Percentiles rank a stretch among this genome's conserved stretches.
phyloP scores from a whole-genome alignment of 2,888 invertebrate species.

The Chrysina gloriosa region DNA sequence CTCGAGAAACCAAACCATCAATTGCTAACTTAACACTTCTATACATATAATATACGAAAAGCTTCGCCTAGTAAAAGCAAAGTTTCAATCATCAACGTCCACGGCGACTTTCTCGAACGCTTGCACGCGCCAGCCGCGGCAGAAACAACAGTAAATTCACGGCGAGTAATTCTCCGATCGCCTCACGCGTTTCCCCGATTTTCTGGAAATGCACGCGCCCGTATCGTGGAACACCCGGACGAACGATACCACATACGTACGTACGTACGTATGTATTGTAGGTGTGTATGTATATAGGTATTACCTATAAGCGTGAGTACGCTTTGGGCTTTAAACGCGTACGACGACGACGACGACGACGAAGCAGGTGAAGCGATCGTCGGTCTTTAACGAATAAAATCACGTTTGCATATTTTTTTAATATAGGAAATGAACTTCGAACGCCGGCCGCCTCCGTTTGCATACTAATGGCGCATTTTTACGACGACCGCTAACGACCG shows the following conservation, averaged over 20 bases:
- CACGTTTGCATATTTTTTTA: constrained; percentile 28
- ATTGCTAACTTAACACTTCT: too few relatives aligned
- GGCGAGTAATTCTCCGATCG: too few relatives aligned
- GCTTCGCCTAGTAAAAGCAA: too few relatives aligned
- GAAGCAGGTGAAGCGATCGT: neutral
- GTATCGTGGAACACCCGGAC: neutral
- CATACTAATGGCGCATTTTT: constrained; percentile 14
- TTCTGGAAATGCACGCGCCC: constrained; percentile 16
- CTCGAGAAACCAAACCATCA: too few relatives aligned
- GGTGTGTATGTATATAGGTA: neutral
- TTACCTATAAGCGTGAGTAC: too few relatives aligned
- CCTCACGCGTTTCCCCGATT: constrained; percentile 16
- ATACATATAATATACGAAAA: too few relatives aligned
- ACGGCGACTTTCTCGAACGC: too few relatives aligned
- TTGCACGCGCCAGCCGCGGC: too few relatives aligned
- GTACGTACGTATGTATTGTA: too few relatives aligned
- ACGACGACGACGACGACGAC: too few relatives aligned
- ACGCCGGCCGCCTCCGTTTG: neutral
- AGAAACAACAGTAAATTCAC: constrained; percentile 4
- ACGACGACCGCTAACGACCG: constrained; percentile 20
- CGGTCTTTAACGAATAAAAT: constrained; percentile 22
- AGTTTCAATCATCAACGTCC: too few relatives aligned
- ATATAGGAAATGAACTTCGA: constrained; percentile 31
- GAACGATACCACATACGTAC: too few relatives aligned
- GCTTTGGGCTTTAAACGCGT: neutral